Conservation (phyloP, 1,140 invertebrate genomes). For the Macrostomum lignano region DNA sequence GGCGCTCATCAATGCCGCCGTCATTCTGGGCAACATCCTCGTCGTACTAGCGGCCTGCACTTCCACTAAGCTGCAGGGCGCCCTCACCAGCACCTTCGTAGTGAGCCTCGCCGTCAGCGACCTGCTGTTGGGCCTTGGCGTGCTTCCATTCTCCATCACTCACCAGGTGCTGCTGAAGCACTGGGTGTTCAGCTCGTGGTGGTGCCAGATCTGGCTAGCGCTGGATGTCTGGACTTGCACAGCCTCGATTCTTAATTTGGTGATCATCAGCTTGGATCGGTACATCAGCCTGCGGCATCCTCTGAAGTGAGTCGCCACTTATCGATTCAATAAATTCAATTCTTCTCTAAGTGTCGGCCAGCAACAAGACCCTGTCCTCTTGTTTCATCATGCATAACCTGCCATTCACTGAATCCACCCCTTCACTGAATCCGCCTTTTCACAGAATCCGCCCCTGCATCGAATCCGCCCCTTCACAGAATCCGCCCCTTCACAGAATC, state of each 20-base stretch:
- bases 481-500: too few species aligned
- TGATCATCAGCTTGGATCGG: slow-evolving; percentile 28
- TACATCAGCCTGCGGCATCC: slow-evolving; percentile 27
- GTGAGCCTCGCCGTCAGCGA: slow-evolving; percentile 68
- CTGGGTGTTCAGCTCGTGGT: slow-evolving; percentile 23
- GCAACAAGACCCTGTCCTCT: too few species aligned
- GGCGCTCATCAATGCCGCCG: slow-evolving; percentile 35
- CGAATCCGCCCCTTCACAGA: too few species aligned
- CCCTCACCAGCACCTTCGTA: slow-evolving; percentile 78
- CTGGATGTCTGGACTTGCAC: slow-evolving; percentile 28
- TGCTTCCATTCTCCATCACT: slow-evolving; percentile 24
- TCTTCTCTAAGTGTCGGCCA: too few species aligned
- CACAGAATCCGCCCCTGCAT: too few species aligned
- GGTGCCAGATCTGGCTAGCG: slow-evolving; percentile 26
- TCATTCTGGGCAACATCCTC: slow-evolving; percentile 56
- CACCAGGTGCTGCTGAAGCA: slow-evolving; percentile 13
- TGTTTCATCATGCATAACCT: too few species aligned
- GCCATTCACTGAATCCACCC: too few species aligned
- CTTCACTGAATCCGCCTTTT: too few species aligned
- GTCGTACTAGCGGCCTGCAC: slow-evolving; percentile 54
- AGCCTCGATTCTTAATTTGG: slow-evolving; percentile 27
- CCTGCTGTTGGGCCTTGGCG: slow-evolving; percentile 34
- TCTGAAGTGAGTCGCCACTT: too few species aligned
- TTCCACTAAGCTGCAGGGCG: slow-evolving; percentile 48
- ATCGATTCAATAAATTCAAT: too few species aligned